Evolutionary conservation across 2,797 vertebrate species (phyloP).

Genomic region (Gymnoscopelus microlampas): DNA sequence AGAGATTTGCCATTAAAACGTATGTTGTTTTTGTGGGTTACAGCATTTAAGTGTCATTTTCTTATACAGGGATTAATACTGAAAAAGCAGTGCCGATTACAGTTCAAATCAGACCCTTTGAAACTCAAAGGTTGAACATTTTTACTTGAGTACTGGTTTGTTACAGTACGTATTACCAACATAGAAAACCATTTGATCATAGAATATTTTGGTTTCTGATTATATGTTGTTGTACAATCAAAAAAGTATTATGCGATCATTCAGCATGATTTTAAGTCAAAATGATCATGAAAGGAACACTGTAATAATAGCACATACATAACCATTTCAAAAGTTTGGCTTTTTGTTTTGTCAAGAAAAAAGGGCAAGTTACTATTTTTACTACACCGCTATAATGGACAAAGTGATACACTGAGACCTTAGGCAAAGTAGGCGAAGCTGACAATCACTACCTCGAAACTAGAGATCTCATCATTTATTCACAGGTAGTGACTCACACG

Average conservation of each 20-base stretch:
- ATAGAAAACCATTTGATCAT: neutral
- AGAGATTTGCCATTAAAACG: neutral
- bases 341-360: slow-evolving; percentile 13
- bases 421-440: slow-evolving; percentile 40
- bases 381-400: neutral
- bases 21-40: neutral
- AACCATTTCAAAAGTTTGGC: too few relatives aligned
- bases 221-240: too few relatives aligned
- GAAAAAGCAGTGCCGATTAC: neutral
- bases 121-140: too few relatives aligned
- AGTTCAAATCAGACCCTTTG: too few relatives aligned
- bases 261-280: neutral
- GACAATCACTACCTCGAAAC: slow-evolving; percentile 69
- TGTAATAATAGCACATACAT: neutral
- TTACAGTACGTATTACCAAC: neutral
- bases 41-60: slow-evolving; percentile 4
- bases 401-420: slow-evolving; percentile 34
- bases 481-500: slow-evolving; percentile 66
- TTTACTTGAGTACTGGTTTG: neutral
- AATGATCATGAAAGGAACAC: neutral
- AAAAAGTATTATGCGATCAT: neutral
- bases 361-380: too few relatives aligned
- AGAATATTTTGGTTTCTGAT: neutral
- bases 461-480: slow-evolving; percentile 76
- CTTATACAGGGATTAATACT: neutral